Evolutionary conservation across 2,797 vertebrate genomes (phyloP).

Genomic region (Aldrovandia affinis): DNA sequence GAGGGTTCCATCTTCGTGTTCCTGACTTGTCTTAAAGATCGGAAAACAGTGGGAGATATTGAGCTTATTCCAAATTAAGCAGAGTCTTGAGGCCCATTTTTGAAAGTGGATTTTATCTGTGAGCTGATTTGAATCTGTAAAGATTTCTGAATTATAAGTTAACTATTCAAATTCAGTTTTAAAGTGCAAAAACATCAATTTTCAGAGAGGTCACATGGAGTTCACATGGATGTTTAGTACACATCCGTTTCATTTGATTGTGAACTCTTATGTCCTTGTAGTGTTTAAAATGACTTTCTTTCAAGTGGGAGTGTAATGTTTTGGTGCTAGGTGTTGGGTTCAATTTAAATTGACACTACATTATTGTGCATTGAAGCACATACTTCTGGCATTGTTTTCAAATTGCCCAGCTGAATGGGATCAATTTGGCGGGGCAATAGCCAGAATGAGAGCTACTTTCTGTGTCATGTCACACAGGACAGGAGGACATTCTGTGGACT

Average conservation of each 20-base stretch:
- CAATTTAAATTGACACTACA: neutral
- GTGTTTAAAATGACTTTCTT: slow-evolving; percentile 4
- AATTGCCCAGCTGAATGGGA: slow-evolving; percentile 11
- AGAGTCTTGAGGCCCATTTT: neutral
- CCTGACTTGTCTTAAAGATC: neutral
- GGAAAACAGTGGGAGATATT: neutral
- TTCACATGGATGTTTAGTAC: neutral
- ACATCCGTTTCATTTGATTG: neutral
- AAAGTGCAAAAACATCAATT: neutral
- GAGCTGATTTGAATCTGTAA: neutral
- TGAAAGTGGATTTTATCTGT: neutral
- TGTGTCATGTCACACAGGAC: neutral
- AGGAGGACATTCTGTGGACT: neutral
- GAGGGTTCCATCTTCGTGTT: neutral
- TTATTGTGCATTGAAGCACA: neutral
- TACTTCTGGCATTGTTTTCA: slow-evolving; percentile 11
- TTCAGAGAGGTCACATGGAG: neutral
- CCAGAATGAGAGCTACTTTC: neutral
- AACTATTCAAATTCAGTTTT: slow-evolving; percentile 24
- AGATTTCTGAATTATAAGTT: neutral
- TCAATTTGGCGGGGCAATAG: neutral
- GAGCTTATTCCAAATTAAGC: neutral
- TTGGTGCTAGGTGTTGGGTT: neutral
- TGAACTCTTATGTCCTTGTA: neutral
- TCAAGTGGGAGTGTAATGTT: neutral